Base-by-base conservation (phyloP, 2,797 vertebrate species). In the Anniella stebbinsi region DNA sequence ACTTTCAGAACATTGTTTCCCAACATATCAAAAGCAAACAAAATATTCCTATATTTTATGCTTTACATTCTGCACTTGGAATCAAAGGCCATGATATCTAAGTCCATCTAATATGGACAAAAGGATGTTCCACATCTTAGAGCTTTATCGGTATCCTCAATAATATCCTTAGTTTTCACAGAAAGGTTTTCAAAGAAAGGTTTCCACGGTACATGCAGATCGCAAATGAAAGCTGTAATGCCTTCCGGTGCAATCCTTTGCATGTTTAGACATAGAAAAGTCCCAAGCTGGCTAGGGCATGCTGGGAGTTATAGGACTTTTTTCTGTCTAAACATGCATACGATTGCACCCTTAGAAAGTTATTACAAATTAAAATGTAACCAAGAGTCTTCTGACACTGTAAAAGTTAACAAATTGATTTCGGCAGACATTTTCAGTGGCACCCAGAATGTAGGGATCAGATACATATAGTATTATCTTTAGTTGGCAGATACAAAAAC, bases 21-120 rank as follows among this genome's bases (percentile, higher is more conserved):
- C 66, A 80, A 67, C 91, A 93, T 87, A 12, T 85, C 60, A 33
- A 90, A 8, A 23, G 23, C 11, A 69, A 30, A 80, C 38, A 88
- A 92, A 51, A 92, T 45, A 88, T 36, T 36, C 72, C 60, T 92
- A 48, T 84, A 69, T 77, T 66, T 75, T 89, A 77, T 85, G 77
- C 9, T 8, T 4, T 63, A n/a, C 9, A 38, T 54, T 77, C 54
- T 81, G 1, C 41, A 54, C 85, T 87, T 92, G 76, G 63, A 91
- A 70, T 88, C 17, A n/a, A 88, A 89, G 45, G 0, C 1, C 80
- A 5, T 72, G 90, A 87, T 18, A 0, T 70, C 36, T 2, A 48
- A 15, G 15, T 10, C n/a, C n/a, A 10, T 15, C 57, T 66, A 84
- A 75, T 75, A 23, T 83, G 15, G 57, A 28, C 48, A 60, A 45